phyloP scores from a whole-genome alignment of 2,797 vertebrate genomes.

The Thalassophryne amazonica region DNA sequence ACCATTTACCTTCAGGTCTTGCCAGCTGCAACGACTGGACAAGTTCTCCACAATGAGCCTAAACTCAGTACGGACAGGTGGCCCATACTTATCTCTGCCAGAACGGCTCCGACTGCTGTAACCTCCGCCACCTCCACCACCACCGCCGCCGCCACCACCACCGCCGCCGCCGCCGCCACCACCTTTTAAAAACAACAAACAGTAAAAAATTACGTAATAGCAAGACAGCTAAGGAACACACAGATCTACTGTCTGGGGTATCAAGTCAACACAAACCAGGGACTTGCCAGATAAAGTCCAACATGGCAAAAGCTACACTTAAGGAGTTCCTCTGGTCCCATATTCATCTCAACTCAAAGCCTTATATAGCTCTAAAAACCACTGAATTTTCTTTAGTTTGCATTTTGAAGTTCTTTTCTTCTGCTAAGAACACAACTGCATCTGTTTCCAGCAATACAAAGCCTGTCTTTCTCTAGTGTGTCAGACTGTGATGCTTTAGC shows the following conservation, averaged over 20 bases:
- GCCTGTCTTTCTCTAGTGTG: conserved; percentile 41
- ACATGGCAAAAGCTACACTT: conserved; percentile 25
- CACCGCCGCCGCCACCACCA: no score
- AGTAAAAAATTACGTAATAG: no score
- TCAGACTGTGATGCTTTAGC: conserved; percentile 52
- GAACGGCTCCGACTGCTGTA: conserved; percentile 91
- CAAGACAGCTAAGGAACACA: no score
- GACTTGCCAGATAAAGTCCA: conserved; percentile 42
- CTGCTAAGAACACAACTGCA: conserved; percentile 73
- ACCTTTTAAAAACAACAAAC: conserved; percentile 76
- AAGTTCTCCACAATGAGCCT: conserved; percentile 95
- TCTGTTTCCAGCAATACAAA: conserved; percentile 57
- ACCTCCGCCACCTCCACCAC: no score
- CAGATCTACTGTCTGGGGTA: conserved; percentile 38
- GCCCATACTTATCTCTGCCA: conserved; percentile 93
- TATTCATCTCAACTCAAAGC: conserved; percentile 46
- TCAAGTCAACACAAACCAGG: conserved; percentile 32
- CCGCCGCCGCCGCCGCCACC: no score
- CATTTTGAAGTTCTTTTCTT: conserved; percentile 48
- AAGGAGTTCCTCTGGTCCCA: conserved; percentile 38
- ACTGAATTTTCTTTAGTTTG: conserved; percentile 41
- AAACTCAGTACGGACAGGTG: conserved; percentile 95
- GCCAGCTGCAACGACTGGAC: conserved; percentile 97
- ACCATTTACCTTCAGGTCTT: conserved; percentile 90
- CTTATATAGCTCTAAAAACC: conserved; percentile 48